Evolutionary conservation across 1,140 invertebrate species (phyloP).

Genomic region (Lepidotrigona ventralis): DNA sequence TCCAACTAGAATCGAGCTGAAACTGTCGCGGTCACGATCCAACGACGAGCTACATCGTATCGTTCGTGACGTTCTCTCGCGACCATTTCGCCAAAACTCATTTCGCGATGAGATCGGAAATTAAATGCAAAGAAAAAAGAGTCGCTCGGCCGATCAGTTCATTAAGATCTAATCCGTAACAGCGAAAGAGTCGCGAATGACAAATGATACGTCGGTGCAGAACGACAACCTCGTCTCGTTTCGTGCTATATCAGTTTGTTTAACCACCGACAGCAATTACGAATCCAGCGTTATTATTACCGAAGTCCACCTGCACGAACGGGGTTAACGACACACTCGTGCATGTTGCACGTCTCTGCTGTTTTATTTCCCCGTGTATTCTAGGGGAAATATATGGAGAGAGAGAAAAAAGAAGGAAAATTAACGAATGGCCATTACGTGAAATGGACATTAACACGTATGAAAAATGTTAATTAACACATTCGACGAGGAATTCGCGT

Average conservation of each 20-base stretch:
- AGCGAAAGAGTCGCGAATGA: constrained; percentile 18
- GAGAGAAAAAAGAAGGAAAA: too few species aligned
- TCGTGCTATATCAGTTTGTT: constrained; percentile 19
- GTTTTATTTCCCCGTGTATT: background rate
- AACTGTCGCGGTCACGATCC: background rate
- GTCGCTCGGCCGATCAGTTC: constrained; percentile 11
- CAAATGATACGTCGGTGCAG: background rate
- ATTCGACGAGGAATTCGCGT: too few species aligned
- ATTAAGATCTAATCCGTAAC: constrained; percentile 27
- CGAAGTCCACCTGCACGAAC: constrained; percentile 44
- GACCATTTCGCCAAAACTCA: background rate
- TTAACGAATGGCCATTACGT: too few species aligned
- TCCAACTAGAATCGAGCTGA: too few species aligned
- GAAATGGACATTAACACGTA: too few species aligned
- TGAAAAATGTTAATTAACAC: too few species aligned
- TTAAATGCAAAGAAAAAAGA: background rate
- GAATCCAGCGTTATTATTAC: constrained; percentile 34
- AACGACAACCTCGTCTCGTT: constrained; percentile 19
- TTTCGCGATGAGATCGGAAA: background rate
- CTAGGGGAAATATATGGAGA: background rate
- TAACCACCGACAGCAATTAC: constrained; percentile 49
- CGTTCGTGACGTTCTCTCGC: too few species aligned
- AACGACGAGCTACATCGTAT: background rate
- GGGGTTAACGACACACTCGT: constrained; percentile 51
- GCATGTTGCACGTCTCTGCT: background rate